phyloP scores from a whole-genome alignment of 2,113 vertebrate species.

The Phylloscopus trochiloides region DNA sequence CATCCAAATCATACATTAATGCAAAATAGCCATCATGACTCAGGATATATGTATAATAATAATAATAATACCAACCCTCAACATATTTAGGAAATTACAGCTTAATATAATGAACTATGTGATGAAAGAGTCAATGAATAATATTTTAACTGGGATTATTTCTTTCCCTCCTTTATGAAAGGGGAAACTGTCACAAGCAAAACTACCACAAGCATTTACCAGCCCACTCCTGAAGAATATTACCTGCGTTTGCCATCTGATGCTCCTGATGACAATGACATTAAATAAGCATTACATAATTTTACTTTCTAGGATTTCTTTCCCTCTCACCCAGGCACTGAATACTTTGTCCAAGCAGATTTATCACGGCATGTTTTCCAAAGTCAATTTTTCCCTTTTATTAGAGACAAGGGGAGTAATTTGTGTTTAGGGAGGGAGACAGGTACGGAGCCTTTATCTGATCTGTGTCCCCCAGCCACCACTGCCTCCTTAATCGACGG shows the following conservation, averaged over 20 bases:
- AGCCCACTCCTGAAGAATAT: neutral
- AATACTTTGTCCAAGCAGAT: neutral
- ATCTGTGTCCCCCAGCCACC: neutral
- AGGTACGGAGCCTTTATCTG: slow-evolving; percentile 36
- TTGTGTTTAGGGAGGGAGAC: slow-evolving; percentile 41
- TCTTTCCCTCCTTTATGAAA: neutral
- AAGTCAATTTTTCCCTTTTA: neutral
- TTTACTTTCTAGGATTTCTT: neutral
- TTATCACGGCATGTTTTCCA: neutral
- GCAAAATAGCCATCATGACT: neutral
- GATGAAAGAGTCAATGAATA: neutral
- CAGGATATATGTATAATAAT: neutral
- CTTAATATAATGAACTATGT: slow-evolving; percentile 7
- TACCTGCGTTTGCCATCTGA: neutral
- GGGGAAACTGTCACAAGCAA: neutral
- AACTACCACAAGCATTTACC: neutral
- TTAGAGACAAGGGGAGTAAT: slow-evolving; percentile 33
- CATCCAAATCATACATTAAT: neutral
- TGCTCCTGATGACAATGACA: neutral
- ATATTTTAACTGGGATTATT: neutral
- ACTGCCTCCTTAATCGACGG: neutral
- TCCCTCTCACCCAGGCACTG: neutral
- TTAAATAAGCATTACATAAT: neutral
- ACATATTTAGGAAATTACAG: slow-evolving; percentile 6
- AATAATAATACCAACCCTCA: neutral